Base-by-base conservation (phyloP, 2,888 invertebrate genomes). In the Polydrusus pterygomalis region DNA sequence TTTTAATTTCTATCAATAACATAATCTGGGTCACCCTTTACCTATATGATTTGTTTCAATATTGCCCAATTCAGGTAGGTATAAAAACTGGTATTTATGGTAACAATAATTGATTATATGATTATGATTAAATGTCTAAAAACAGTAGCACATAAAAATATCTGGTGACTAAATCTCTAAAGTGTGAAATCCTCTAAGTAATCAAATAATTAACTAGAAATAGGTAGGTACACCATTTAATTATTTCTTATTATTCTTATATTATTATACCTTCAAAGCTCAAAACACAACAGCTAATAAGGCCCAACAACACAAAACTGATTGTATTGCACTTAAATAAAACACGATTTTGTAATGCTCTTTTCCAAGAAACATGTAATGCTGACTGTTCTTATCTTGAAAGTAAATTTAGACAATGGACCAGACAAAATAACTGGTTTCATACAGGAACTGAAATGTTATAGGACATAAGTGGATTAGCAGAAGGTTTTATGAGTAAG, bases 401-500 rank as follows among this genome's bases (percentile, higher is more conserved):
- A 47, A 30, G 8, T 25, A 45, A 64, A 34, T 49, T 64, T 64
- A 49, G 30, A 63, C 63, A 63, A 45, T 30, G 20, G 63, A 20
- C 45, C 45, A 64, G 40, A 49, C 30, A 64, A 25, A 49, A 64
- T 47, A 45, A 60, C n/a, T 18, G 43, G 9, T 62, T 40, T 43
- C 8, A 13, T 15, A 13, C 40, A 62, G 15, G 63, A 63, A 64
- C 64, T 49, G 17, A 64, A 64, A 2, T 30, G 34, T 11, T 45
- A 49, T 10, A 64, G 15, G 64, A 64, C 49, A 30, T 49, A 13
- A 15, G 43, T 47, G 62, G 43, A 43, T 17, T n/a, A 47, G 30
- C 47, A 47, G 63, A 54, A 30, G 40, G 68, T 43, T 43, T 67
- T 67, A 68, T 68, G 68, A 68, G 43, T 68, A 68, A 68, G 40